Percentiles rank a stretch among this genome's conserved stretches.
Conservation (phyloP, 2,113 vertebrate genomes). For the Mixornis gularis region DNA sequence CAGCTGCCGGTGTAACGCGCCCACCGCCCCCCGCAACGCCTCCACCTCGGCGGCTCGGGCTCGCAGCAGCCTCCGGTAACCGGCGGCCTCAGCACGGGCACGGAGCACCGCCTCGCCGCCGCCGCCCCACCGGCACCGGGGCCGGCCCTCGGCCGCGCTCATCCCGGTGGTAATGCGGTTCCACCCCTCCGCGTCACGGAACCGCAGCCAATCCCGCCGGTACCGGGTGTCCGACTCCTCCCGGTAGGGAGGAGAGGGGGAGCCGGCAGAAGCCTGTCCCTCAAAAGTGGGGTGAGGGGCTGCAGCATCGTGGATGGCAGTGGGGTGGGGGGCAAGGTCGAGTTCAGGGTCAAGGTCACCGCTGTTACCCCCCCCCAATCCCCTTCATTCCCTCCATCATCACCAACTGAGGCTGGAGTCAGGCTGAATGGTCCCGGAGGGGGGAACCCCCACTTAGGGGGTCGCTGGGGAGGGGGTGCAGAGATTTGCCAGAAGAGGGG, state of each 20-base stretch:
- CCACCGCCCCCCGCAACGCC: slow-evolving; percentile 74
- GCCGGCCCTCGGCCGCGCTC: slow-evolving; percentile 68
- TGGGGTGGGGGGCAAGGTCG: not conserved
- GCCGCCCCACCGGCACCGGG: slow-evolving; percentile 76
- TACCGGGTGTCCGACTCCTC: slow-evolving; percentile 67
- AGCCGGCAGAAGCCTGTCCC: slow-evolving; percentile 16
- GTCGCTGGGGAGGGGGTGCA: not conserved
- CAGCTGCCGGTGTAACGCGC: slow-evolving; percentile 76
- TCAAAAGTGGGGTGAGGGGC: not conserved
- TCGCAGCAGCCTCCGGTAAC: slow-evolving; percentile 79
- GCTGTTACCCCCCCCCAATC: not conserved
- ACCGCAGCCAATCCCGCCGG: slow-evolving; percentile 71
- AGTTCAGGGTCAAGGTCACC: slow-evolving; percentile 50
- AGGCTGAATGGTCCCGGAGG: not conserved
- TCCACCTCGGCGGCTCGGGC: slow-evolving; percentile 79
- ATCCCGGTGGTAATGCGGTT: slow-evolving; percentile 1
- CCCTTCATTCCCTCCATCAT: not conserved
- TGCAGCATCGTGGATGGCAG: slow-evolving; percentile 45
- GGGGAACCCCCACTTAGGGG: not conserved
- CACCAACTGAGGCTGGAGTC: not conserved
- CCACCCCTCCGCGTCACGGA: slow-evolving; percentile 69
- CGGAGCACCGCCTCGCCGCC: slow-evolving; percentile 72
- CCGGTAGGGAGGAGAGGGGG: slow-evolving; percentile 19
- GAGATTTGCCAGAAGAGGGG: not conserved
- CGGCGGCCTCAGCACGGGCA: slow-evolving; percentile 80